Base-by-base conservation (phyloP, 2,888 invertebrate genomes). In the Harpalus rubripes region DNA sequence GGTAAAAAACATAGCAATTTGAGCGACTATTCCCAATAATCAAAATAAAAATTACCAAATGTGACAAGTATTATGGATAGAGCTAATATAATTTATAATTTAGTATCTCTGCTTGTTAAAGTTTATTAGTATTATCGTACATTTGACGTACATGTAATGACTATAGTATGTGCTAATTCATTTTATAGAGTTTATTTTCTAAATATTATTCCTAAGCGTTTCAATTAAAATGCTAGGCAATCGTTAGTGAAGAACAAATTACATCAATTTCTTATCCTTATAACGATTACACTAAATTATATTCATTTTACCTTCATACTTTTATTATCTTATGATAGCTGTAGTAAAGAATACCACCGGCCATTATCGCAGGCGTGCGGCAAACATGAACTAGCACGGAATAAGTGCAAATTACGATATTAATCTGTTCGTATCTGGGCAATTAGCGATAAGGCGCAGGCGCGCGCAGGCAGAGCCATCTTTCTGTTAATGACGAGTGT, bases 381-480 rank as follows among this genome's bases (percentile, higher is more conserved):
- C 32, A 68, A 12, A 41, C 68, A 39, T 52, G 39, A 15, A 68
- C 39, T 44, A 44, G 8, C 7, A 39, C 39, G 32, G 32, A 32
- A 65, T 65, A 65, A 65, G 39, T n/a, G 52, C 52, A 61, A 65
- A 81, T 65, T 22, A 32, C 16, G 32, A 82, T 72, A 82, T 82
- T 82, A 82, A 58, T 68, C 82, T 56, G 26, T 58, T 58, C 56
- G 58, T 82, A 82, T 82, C 56, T 82, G 16, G 58, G 59, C 56
- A 82, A 82, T 72, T 82, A 82, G 58, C 68, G 68, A 58, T 68
- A 82, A 41, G 26, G 32, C 82, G 56, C 68, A 68, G n/a, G 15
- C 81, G 15, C 59, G 52, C 22, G 15, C 56, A 81, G 39, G 15
- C 41, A 39, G 8, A 68, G 41, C 8, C 61, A 32, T 32, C 63